These are phyloP conservation scores for Drosophila nasuta DNA, from an alignment of 1,140 invertebrate species.

Conservation along the genomic window DNA sequence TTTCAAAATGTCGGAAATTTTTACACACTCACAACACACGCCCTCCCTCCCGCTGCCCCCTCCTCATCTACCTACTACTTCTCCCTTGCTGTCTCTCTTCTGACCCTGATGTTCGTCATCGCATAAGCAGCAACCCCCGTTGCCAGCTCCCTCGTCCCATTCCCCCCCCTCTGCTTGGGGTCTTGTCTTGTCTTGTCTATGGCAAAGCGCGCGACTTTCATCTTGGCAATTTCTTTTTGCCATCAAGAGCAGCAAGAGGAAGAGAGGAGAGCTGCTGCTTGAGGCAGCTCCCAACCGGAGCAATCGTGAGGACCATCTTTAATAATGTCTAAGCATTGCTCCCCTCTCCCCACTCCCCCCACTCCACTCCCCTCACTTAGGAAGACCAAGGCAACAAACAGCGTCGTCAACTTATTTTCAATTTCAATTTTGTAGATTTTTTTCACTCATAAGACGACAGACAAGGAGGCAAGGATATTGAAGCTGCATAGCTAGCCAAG, in stretches of 20 bases:
- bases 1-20: conserved; percentile 82
- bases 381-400: conserved; percentile 54
- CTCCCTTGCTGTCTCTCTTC: background rate
- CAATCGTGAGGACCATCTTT: conserved; percentile 65
- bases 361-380: background rate
- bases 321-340: conserved; percentile 70
- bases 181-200: conserved; percentile 54
- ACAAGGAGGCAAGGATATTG: conserved; percentile 16
- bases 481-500: background rate
- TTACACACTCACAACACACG: conserved; percentile 55
- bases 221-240: conserved; percentile 81
- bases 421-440: conserved; percentile 83
- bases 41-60: background rate
- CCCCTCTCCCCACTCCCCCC: background rate
- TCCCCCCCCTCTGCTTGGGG: background rate
- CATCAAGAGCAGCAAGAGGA: conserved; percentile 36
- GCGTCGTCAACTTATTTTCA: conserved; percentile 82
- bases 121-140: background rate
- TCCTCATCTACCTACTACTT: background rate
- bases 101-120: conserved; percentile 13
- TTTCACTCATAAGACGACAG: conserved; percentile 73
- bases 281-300: conserved; percentile 1
- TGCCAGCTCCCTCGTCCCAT: background rate
- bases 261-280: background rate
- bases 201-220: conserved; percentile 60